phyloP scores from a whole-genome alignment of 2,113 vertebrate species.

The Chaenogobius annularis region DNA sequence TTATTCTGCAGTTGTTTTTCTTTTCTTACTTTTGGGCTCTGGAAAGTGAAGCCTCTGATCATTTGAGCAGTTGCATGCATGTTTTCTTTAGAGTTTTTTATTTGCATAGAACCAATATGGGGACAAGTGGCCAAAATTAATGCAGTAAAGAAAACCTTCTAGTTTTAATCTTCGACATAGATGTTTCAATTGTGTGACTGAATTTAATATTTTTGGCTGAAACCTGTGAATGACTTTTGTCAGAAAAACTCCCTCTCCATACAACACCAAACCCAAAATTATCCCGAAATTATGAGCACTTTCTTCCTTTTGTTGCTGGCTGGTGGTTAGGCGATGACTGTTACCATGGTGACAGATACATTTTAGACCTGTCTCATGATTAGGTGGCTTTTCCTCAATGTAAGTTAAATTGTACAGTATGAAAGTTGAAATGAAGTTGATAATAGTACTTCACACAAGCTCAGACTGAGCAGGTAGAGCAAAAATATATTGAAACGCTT shows the following conservation, averaged over 20 bases:
- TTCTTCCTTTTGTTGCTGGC: constrained; percentile 1
- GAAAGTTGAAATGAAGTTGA: too few species aligned
- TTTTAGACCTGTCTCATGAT: background rate
- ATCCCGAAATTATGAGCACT: constrained; percentile 1
- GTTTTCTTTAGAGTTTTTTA: too few species aligned
- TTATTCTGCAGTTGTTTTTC: too few species aligned
- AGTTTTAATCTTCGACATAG: background rate
- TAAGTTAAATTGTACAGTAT: background rate
- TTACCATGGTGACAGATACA: background rate
- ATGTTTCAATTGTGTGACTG: background rate
- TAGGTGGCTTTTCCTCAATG: background rate
- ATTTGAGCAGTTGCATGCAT: too few species aligned
- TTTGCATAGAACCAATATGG: too few species aligned
- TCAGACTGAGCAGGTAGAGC: too few species aligned
- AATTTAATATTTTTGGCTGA: background rate
- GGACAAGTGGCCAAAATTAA: too few species aligned
- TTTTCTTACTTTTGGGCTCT: too few species aligned
- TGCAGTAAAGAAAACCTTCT: background rate
- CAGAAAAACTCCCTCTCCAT: background rate
- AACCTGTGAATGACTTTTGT: background rate
- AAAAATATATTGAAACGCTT: too few species aligned
- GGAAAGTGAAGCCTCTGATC: too few species aligned
- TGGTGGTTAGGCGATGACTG: background rate
- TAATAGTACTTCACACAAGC: too few species aligned
- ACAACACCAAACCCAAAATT: background rate